Evolutionary conservation across 2,888 invertebrate species (phyloP), one percentile per base, ranked within the genome.

Genomic region (Drosophila planitibia): DNA sequence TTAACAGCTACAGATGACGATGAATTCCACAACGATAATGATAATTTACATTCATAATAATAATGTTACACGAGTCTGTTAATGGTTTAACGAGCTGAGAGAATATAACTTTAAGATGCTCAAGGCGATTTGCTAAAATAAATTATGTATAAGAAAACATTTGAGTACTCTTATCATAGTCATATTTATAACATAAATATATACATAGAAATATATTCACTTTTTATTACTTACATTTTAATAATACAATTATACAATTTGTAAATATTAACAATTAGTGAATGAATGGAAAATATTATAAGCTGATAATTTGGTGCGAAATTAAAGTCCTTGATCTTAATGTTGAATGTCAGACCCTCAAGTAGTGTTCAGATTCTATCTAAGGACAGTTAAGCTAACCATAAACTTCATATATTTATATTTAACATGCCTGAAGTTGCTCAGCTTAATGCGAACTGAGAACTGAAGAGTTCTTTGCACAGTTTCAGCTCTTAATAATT

Each of bases 1-100:
- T 87, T 82, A 87, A 82, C 82, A 81, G 70, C 60, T 54, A 12
- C 30, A 39, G 44, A 74, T 61, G 62, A 55, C 67, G 37, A 57
- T 52, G 57, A 78, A 69, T 63, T 32, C 9, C 47, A 47, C 63
- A 62, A 49, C 44, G 59, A 59, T 70, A 53, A 64, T 70, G 41
- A 57, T 58, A 57, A 72, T 65, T 57, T 57, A 52, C 57, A 35
- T 39, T 66, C 60, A 49, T 61, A 52, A 61, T 61, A 52, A 47
- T 51, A 25, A 51, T 57, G 58, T 51, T 74, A 59, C 41, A 74
- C 28, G 61, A 37, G 25, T 55, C 59, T 62, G 66, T 44, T 62
- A 39, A 37, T 66, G 72, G 60, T 54, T 66, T 59, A 62, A 82
- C 79, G 62, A 82, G 64, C 75, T 51, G 39, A 35, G 44, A 52